These are phyloP conservation scores for Aspidiotus destructor DNA, from an alignment of 2,888 invertebrate genomes.

Conservation along the genomic window DNA sequence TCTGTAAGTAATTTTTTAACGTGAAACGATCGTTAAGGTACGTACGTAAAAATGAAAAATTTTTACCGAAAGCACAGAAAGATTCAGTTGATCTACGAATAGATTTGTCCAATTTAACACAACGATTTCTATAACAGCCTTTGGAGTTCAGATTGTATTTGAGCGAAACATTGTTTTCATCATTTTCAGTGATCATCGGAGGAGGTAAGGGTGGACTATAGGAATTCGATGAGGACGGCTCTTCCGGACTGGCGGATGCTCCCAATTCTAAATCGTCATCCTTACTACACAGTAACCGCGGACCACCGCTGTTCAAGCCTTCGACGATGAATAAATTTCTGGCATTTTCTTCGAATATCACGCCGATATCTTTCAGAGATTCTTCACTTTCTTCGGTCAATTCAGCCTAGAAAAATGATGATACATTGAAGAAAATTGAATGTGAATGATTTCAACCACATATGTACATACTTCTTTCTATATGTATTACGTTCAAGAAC, in stretches of 20 bases:
- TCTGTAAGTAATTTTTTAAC: too few relatives aligned
- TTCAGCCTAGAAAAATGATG: slow-evolving; percentile 6
- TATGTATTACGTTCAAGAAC: too few relatives aligned
- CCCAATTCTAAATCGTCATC: slow-evolving; percentile 45
- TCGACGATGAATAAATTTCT: slow-evolving; percentile 32
- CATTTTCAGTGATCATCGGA: background rate
- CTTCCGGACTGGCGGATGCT: slow-evolving; percentile 43
- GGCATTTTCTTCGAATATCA: slow-evolving; percentile 34
- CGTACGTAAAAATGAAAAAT: too few relatives aligned
- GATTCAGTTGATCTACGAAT: too few relatives aligned
- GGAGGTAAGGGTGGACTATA: slow-evolving; percentile 20
- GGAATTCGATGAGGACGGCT: slow-evolving; percentile 22
- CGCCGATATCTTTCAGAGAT: slow-evolving; percentile 18
- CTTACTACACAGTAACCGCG: slow-evolving; percentile 21
- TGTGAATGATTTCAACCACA: background rate
- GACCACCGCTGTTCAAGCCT: slow-evolving; percentile 26
- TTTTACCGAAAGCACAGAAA: too few relatives aligned
- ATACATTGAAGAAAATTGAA: background rate
- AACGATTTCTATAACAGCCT: too few relatives aligned
- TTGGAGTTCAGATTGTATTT: too few relatives aligned
- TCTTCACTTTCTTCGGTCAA: slow-evolving; percentile 27
- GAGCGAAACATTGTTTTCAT: too few relatives aligned
- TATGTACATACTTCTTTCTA: too few relatives aligned
- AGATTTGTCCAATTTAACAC: too few relatives aligned
- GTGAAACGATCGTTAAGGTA: too few relatives aligned